A percentile compares a stretch with the other conserved stretches of the same genome.
Evolutionary conservation across 2,888 invertebrate genomes (phyloP).

Genomic region (Agrypnus murinus): DNA sequence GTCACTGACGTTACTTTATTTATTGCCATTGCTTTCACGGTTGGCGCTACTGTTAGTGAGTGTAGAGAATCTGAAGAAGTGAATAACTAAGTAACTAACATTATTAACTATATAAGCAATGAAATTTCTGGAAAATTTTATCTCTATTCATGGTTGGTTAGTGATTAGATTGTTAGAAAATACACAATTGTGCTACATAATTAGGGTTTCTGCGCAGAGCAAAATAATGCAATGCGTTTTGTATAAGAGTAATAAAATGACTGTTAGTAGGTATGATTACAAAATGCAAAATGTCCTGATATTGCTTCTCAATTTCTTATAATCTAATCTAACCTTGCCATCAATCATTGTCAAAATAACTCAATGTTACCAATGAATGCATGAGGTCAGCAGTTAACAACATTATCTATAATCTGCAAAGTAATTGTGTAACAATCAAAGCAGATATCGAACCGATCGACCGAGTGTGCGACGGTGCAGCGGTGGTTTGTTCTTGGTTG

Average conservation of each 20-base stretch:
- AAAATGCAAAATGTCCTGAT: constrained; percentile 40
- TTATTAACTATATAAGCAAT: no score
- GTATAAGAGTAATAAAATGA: no score
- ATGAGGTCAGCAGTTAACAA: constrained; percentile 43
- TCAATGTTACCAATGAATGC: constrained; percentile 39
- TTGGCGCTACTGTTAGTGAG: constrained; percentile 1
- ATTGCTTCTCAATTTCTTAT: constrained; percentile 44
- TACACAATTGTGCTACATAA: constrained; percentile 30
- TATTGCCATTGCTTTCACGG: constrained; percentile 14
- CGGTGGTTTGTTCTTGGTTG: constrained; percentile 16
- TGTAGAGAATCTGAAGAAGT: no score
- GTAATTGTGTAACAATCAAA: constrained; percentile 37
- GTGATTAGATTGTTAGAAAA: no score
- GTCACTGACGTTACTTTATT: constrained; percentile 29
- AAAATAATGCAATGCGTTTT: constrained; percentile 1
- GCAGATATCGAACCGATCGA: constrained; percentile 20
- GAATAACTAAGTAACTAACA: no score
- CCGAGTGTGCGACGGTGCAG: no score
- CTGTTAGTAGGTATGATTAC: no score
- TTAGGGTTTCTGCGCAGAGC: not conserved
- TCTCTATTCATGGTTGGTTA: no score
- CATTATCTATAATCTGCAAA: constrained; percentile 44
- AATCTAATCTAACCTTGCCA: constrained; percentile 41
- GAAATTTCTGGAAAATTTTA: no score
- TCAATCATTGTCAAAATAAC: constrained; percentile 52